Evolutionary conservation across 2,797 vertebrate genomes (phyloP), one percentile per base, ranked within the genome.

Genomic region (Pangasius djambal): DNA sequence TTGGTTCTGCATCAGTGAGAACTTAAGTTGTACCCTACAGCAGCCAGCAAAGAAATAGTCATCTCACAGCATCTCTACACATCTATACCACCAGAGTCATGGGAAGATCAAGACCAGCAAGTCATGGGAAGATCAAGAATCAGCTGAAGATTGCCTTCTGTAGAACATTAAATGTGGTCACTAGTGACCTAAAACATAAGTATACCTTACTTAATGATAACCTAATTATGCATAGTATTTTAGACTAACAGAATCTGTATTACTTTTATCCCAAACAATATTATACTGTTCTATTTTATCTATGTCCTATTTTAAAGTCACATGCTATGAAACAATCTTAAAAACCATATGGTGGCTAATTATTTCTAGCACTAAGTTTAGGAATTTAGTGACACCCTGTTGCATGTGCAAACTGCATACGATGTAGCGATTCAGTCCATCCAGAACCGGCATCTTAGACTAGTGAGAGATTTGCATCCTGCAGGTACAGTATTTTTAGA

Each of bases 401-500:
- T 55, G 48, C 48, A 18, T 50, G 25, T 50, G 22, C 74, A 77
- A 15, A 28, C 22, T 55, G 18, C 50, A 79, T 52, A 78, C 44
- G 15, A 15, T 78, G 75, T 78, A 25, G 72, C 9, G 9, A 44
- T 44, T 25, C 37, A 44, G 3, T 74, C 28, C 3, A 34, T 31
- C 15, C 50, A 79, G 50, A 55, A 18, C 25, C 74, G 18, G 31
- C 75, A 28, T 18, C 44, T 48, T 77, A 13, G n/a, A 15, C 44
- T 28, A 77, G 10, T 50, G 20, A 48, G 74, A 28, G 6, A 50
- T 48, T 10, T 50, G 15, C 28, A 55, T 55, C 7, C 50, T 16
- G 50, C 75, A 78, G 75, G 37, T 78, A 78, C 75, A 55, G 48
- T 52, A 78, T 78, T 78, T 78, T 78, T 78, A 37, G 52, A 57